phyloP scores from a whole-genome alignment of 2,113 vertebrate genomes.

The Sporophila hypoxantha region DNA sequence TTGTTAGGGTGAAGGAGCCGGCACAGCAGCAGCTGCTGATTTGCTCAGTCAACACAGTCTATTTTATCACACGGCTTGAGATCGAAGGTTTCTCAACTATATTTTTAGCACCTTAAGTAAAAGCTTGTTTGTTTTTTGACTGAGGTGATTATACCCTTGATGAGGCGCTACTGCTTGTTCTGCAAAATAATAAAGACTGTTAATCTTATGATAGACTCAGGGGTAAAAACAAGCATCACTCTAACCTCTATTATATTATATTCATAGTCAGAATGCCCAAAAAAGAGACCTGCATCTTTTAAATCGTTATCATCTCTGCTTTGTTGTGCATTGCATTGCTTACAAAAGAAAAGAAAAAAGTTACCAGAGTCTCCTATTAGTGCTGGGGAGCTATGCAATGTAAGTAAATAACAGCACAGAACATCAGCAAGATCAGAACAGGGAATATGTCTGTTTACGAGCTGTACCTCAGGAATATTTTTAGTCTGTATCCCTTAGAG shows the following conservation, averaged over 20 bases:
- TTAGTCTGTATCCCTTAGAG: not conserved
- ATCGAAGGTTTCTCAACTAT: conserved; percentile 33
- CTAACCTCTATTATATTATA: not conserved
- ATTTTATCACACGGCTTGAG: conserved; percentile 31
- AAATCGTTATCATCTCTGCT: not conserved
- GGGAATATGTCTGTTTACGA: not conserved
- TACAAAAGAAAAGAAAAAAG: not conserved
- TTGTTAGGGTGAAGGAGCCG: not conserved
- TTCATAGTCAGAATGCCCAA: conserved; percentile 11
- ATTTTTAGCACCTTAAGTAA: conserved; percentile 52
- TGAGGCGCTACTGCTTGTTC: conserved; percentile 22
- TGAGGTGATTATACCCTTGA: conserved; percentile 32
- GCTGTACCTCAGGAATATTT: not conserved
- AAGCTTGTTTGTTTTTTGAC: conserved; percentile 30
- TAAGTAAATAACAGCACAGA: not conserved
- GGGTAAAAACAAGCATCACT: conserved; percentile 13
- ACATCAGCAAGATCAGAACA: not conserved
- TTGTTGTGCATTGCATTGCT: not conserved
- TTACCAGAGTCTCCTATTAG: not conserved
- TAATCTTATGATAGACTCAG: conserved; percentile 51
- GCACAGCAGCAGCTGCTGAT: conserved; percentile 31
- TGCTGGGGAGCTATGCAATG: not conserved
- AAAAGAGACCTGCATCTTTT: not conserved
- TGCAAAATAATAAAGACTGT: conserved; percentile 53
- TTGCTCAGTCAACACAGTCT: conserved; percentile 3